phyloP scores from a whole-genome alignment of 2,888 invertebrate species.

The Campoplex nolae region DNA sequence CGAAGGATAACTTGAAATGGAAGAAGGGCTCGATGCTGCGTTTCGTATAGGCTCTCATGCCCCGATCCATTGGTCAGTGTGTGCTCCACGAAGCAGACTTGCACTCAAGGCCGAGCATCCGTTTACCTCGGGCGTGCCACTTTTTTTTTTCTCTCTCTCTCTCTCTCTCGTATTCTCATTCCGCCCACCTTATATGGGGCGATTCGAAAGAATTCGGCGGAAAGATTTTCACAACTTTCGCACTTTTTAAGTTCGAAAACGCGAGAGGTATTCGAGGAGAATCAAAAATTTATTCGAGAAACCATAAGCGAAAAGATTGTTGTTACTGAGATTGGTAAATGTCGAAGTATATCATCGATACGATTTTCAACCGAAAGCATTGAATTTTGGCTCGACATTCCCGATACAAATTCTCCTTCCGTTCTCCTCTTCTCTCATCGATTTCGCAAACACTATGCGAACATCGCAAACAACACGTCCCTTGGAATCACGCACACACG shows the following conservation, averaged over 20 bases:
- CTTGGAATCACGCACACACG: conserved; percentile 57
- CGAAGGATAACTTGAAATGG: neutral
- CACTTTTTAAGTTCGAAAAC: neutral
- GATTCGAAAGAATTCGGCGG: neutral
- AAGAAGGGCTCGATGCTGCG: neutral
- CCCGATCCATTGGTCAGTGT: conserved; percentile 22
- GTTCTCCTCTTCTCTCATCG: conserved; percentile 37
- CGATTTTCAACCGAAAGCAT: neutral
- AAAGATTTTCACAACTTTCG: neutral
- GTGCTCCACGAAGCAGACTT: conserved; percentile 68
- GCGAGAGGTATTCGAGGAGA: too few relatives aligned
- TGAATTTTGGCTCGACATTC: neutral
- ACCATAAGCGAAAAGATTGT: neutral
- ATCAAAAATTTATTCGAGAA: neutral
- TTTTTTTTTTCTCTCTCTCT: conserved; percentile 45
- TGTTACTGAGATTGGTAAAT: neutral
- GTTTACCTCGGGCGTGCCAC: conserved; percentile 78
- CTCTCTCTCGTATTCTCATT: conserved; percentile 63
- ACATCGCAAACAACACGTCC: conserved; percentile 55
- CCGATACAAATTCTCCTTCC: neutral
- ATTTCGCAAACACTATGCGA: conserved; percentile 41
- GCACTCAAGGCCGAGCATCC: conserved; percentile 80
- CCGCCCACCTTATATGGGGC: conserved; percentile 25
- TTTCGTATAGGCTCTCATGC: neutral
- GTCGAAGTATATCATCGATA: neutral